Percentiles rank a stretch among this genome's conserved stretches.
Evolutionary conservation across 2,888 invertebrate genomes (phyloP).

Genomic region (Allygus modestus): DNA sequence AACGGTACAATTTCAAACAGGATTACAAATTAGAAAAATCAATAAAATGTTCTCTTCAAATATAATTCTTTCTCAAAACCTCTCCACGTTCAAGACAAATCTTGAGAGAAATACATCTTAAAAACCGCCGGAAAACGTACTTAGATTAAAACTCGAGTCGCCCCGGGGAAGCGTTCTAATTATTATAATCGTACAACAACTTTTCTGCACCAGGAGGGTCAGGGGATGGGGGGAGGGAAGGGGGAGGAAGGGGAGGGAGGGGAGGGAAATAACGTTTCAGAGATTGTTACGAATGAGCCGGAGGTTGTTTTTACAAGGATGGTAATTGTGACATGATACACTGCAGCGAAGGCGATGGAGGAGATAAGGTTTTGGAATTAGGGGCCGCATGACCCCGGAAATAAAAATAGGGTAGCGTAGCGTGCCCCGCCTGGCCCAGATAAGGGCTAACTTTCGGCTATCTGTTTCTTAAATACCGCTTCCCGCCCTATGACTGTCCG

Average conservation of each 20-base stretch:
- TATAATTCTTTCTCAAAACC: not conserved
- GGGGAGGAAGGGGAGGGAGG: not conserved
- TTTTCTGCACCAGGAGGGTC: constrained; percentile 6
- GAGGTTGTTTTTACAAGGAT: constrained; percentile 30
- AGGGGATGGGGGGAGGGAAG: not conserved
- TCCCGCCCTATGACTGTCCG: not conserved
- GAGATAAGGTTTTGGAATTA: constrained; percentile 7
- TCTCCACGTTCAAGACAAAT: not conserved
- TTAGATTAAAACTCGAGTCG: constrained; percentile 26
- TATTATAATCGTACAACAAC: constrained; percentile 49
- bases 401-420: constrained; percentile 39
- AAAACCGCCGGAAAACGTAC: constrained; percentile 12
- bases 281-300: constrained; percentile 34
- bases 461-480: constrained; percentile 57
- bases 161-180: constrained; percentile 25
- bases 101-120: constrained; percentile 19
- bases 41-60: too few species aligned
- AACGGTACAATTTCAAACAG: too few species aligned
- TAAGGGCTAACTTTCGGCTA: constrained; percentile 42
- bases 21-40: too few species aligned
- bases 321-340: constrained; percentile 43
- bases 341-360: not conserved
- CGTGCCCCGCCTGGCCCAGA: not conserved
- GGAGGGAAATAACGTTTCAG: constrained; percentile 39
- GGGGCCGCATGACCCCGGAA: constrained; percentile 25